These are phyloP conservation scores for Salvator merianae DNA, from an alignment of 2,113 vertebrate genomes.

Conservation along the genomic window DNA sequence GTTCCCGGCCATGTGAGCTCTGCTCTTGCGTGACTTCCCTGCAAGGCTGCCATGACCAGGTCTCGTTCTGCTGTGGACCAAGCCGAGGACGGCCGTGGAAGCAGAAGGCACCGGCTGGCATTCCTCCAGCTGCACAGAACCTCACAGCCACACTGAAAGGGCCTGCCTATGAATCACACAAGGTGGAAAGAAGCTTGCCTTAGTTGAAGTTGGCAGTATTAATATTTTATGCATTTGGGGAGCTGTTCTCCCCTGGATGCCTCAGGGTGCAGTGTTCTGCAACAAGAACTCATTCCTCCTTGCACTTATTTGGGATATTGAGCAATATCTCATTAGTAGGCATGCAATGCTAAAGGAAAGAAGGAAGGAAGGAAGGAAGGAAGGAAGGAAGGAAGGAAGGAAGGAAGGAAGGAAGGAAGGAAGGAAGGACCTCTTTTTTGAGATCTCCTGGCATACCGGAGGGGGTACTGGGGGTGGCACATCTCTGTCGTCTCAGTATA, in stretches of 20 bases:
- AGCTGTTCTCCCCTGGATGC: background rate
- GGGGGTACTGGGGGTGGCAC: too few relatives aligned
- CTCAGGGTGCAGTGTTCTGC: background rate
- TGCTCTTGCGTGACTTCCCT: background rate
- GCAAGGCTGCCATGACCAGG: rapidly evolving
- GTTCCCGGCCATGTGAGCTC: background rate
- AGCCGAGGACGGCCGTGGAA: background rate
- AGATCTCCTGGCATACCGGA: too few relatives aligned
- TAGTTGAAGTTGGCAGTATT: background rate
- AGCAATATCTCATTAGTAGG: background rate
- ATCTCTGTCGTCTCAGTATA: too few relatives aligned
- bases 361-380: too few relatives aligned
- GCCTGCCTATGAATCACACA: background rate
- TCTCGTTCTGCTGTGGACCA: background rate
- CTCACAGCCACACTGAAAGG: background rate
- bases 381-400: too few relatives aligned
- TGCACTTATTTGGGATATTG: background rate
- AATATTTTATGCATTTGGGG: constrained; percentile 39
- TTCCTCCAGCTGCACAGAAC: background rate
- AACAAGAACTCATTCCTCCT: constrained; percentile 17
- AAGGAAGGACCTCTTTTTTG: too few relatives aligned
- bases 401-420: too few relatives aligned
- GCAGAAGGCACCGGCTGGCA: background rate
- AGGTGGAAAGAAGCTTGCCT: constrained; percentile 14
- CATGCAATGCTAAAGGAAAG: background rate